Conservation (phyloP, 2,888 invertebrate genomes). For the Caradrina clavipalpis region DNA sequence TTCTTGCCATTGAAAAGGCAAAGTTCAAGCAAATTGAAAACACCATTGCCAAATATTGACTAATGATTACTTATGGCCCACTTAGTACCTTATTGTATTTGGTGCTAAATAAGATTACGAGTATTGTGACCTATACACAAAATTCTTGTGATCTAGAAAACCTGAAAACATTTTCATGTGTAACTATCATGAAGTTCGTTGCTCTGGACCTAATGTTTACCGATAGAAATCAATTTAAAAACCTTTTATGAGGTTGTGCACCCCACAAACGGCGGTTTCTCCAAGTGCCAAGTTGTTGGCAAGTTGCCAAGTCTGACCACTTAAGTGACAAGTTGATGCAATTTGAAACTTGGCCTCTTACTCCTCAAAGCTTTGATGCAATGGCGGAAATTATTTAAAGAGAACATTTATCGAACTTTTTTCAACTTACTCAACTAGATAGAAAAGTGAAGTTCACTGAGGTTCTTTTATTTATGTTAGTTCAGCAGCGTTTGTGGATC, state of each 20-base stretch:
- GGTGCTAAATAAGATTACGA: not conserved
- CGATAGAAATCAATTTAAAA: constrained; percentile 54
- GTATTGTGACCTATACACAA: not conserved
- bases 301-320: constrained; percentile 77
- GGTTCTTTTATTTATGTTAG: constrained; percentile 6
- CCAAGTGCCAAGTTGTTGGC: constrained; percentile 69
- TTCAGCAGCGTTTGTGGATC: not conserved
- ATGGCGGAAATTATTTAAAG: constrained; percentile 68
- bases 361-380: constrained; percentile 68
- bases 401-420: constrained; percentile 52
- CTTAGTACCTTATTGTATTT: too few species aligned
- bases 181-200: constrained; percentile 32
- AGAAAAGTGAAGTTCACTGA: constrained; percentile 1
- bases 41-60: not conserved
- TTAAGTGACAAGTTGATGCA: constrained; percentile 76
- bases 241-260: constrained; percentile 54
- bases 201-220: constrained; percentile 40
- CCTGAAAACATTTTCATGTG: constrained; percentile 6
- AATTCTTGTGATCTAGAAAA: not conserved
- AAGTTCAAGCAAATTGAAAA: too few species aligned
- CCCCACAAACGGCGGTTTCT: constrained; percentile 57
- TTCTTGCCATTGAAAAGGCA: too few species aligned
- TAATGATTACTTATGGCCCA: not conserved
- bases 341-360: constrained; percentile 68
- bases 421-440: constrained; percentile 28